Percentiles rank a stretch among this genome's conserved stretches.
Evolutionary conservation across 2,888 invertebrate species (phyloP).

Genomic region (Drosophila buzzatii): DNA sequence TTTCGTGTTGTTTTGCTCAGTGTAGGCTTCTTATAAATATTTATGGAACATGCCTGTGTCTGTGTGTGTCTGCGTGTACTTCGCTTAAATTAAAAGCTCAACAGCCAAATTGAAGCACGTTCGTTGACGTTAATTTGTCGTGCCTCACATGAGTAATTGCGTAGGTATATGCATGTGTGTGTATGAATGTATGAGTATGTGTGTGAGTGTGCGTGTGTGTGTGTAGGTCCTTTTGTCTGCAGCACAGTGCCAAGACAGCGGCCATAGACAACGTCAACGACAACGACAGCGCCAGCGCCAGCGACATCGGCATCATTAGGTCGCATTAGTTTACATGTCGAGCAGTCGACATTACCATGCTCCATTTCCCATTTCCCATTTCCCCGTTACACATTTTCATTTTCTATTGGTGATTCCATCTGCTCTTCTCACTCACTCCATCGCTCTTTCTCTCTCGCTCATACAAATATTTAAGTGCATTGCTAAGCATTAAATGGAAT

Average conservation of each 20-base stretch:
- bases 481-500: slow-evolving; percentile 21
- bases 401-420: background rate
- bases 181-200: background rate
- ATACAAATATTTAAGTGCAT: slow-evolving; percentile 43
- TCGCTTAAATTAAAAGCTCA: slow-evolving; percentile 61
- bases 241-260: slow-evolving; percentile 34
- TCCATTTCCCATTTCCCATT: background rate
- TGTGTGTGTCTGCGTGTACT: slow-evolving; percentile 14
- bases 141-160: slow-evolving; percentile 60
- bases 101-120: slow-evolving; percentile 66
- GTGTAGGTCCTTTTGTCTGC: slow-evolving; percentile 13
- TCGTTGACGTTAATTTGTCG: slow-evolving; percentile 65
- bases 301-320: slow-evolving; percentile 51
- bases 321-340: slow-evolving; percentile 70
- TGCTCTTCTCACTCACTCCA: background rate
- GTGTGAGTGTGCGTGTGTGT: background rate
- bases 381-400: background rate
- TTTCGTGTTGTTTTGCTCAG: background rate
- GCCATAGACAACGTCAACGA: slow-evolving; percentile 11
- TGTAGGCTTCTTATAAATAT: slow-evolving; percentile 36
- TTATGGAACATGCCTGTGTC: slow-evolving; percentile 9
- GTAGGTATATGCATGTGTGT: slow-evolving; percentile 3
- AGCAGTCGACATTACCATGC: slow-evolving; percentile 25
- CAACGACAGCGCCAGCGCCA: slow-evolving; percentile 18
- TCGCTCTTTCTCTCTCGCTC: background rate